A percentile compares a stretch with the other conserved stretches of the same genome.
Evolutionary conservation across 2,113 vertebrate species (phyloP).

Genomic region (Gambusia holbrooki): DNA sequence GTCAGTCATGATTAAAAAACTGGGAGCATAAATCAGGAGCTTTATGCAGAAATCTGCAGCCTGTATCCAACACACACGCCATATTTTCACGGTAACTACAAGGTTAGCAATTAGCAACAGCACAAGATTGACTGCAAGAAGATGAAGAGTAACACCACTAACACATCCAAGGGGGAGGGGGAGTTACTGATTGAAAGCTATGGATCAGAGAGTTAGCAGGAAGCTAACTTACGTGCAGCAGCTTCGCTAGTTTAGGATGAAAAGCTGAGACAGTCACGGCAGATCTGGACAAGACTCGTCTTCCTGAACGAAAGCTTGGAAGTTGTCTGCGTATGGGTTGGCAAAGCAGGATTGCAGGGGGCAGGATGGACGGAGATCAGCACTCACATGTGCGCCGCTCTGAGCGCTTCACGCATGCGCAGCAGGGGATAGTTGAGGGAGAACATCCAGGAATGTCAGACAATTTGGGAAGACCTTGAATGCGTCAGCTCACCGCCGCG

Average conservation of each 20-base stretch:
- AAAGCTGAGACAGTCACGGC: neutral
- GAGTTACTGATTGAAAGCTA: conserved; percentile 13
- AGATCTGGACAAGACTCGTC: neutral
- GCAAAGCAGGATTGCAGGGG: conserved; percentile 1
- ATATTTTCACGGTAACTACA: neutral
- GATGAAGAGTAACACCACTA: neutral
- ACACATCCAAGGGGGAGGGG: neutral
- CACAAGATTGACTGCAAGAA: neutral
- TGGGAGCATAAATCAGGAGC: neutral
- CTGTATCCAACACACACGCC: neutral
- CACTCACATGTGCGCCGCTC: conserved; percentile 24
- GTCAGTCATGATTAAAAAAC: neutral
- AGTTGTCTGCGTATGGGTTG: neutral
- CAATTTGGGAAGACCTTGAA: conserved; percentile 5
- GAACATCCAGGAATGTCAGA: fast-evolving
- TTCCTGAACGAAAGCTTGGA: no score
- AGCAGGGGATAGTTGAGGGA: neutral
- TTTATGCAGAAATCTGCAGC: neutral
- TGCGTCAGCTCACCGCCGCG: neutral
- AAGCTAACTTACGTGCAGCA: conserved; percentile 50
- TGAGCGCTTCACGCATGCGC: conserved; percentile 55
- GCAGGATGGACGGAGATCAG: neutral
- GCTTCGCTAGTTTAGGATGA: neutral
- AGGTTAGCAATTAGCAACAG: neutral
- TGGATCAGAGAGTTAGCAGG: conserved; percentile 39